Evolutionary conservation across 2,888 invertebrate genomes (phyloP), one percentile per base, ranked within the genome.

Genomic region (Drosophila kambysellisi): DNA sequence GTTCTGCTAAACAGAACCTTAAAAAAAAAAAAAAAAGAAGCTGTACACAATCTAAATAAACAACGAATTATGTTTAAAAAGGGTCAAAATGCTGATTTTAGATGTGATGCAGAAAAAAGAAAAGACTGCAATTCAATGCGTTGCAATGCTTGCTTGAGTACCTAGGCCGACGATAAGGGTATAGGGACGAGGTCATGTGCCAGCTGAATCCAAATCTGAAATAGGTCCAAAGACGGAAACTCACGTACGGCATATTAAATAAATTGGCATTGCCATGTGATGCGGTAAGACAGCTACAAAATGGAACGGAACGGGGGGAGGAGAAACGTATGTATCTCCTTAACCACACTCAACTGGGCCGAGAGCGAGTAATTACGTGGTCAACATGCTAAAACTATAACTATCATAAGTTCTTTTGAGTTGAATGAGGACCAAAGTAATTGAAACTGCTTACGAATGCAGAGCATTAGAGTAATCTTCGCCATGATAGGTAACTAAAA

Each of bases 161-260:
- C 30, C n/a, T 12, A 29, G 11, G 41, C 50, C 30, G 17, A 20
- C 6, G 25, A 48, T 6, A 5, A 51, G 64, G 35, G 41, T 30
- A 60, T 35, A 41, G n/a, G 61, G 58, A 46, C 37, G 56, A 58
- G 48, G 43, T 32, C 56, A 33, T 48, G 25, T 15, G 32, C 17
- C 57, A 65, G 35, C 43, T 39, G 59, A 57, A 73, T 60, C 46
- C 51, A 56, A 46, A 61, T 30, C 77, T 57, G 52, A 57, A 70
- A 32, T 72, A 58, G 59, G 60, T 53, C 67, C 53, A 67, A 60
- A 60, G 69, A 60, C 82, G 79, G 76, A 87, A 73, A 33, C 80
- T 74, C 89, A 86, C 89, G 89, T 86, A 82, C 75, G 75, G 77
- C 85, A 88, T 88, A 86, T 89, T 88, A 86, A 82, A 86, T 89